phyloP scores from a whole-genome alignment of 2,888 invertebrate genomes.

The Cephus pygmeus region DNA sequence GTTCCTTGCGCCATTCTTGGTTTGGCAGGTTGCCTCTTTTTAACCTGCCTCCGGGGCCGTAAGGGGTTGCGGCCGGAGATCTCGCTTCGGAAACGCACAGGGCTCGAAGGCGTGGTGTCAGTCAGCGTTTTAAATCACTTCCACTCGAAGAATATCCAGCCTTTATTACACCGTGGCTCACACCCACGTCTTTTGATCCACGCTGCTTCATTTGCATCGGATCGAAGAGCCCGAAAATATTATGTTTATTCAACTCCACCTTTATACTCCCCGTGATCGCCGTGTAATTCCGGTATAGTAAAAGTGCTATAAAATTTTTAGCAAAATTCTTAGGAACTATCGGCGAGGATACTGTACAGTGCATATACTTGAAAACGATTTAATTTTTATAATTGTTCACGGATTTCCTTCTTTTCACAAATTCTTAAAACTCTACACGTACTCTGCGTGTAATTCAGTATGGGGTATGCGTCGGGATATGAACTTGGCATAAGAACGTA shows the following conservation, averaged over 20 bases:
- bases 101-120: conserved; percentile 41
- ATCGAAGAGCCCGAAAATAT: background rate
- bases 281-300: too few species aligned
- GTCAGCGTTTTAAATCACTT: conserved; percentile 63
- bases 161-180: background rate
- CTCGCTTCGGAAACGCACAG: conserved; percentile 10
- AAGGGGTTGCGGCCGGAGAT: conserved; percentile 44
- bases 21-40: conserved; percentile 3
- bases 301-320: too few species aligned
- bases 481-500: background rate
- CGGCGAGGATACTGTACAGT: too few species aligned
- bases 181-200: background rate
- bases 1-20: conserved; percentile 8
- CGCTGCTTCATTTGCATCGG: background rate
- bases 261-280: background rate
- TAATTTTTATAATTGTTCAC: too few species aligned
- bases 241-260: background rate
- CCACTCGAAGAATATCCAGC: conserved; percentile 32
- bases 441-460: background rate
- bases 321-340: background rate
- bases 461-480: background rate
- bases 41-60: background rate
- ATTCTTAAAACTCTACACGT: background rate
- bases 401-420: too few species aligned
- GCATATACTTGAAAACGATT: too few species aligned